These are phyloP conservation scores for Sebastes nivosus DNA, from an alignment of 2,797 vertebrate species.

Conservation along the genomic window DNA sequence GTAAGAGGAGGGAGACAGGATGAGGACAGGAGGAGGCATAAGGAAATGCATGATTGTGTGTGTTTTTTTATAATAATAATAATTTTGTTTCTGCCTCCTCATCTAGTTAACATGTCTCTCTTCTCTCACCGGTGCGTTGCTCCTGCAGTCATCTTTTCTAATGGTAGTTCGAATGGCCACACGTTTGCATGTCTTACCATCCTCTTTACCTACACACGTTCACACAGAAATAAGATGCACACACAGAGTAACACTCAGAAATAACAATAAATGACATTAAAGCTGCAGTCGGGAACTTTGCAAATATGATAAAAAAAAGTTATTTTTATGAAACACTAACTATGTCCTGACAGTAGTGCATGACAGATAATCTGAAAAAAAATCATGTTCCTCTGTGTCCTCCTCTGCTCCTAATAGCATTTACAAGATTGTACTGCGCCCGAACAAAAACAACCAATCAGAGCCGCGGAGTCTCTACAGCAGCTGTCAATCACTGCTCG, in stretches of 20 bases:
- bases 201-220: constrained; percentile 89
- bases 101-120: background rate
- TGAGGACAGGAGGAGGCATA: background rate
- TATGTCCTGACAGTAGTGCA: too few species aligned
- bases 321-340: too few species aligned
- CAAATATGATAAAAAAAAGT: too few species aligned
- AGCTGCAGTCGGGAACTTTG: too few species aligned
- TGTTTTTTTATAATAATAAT: background rate
- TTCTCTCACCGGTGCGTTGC: constrained; percentile 90
- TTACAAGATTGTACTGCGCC: too few species aligned
- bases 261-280: background rate
- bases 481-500: too few species aligned
- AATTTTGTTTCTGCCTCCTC: background rate
- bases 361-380: too few species aligned
- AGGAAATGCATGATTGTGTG: background rate
- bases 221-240: constrained; percentile 30
- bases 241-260: constrained; percentile 9
- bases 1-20: constrained; percentile 14
- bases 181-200: constrained; percentile 95
- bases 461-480: too few species aligned
- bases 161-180: constrained; percentile 95
- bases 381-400: too few species aligned
- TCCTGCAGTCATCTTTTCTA: constrained; percentile 94
- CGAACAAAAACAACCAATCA: too few species aligned
- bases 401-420: too few species aligned